Percentiles rank a stretch among this genome's conserved stretches.
Conservation (phyloP, 2,113 vertebrate species). For the Lamprotornis superbus region DNA sequence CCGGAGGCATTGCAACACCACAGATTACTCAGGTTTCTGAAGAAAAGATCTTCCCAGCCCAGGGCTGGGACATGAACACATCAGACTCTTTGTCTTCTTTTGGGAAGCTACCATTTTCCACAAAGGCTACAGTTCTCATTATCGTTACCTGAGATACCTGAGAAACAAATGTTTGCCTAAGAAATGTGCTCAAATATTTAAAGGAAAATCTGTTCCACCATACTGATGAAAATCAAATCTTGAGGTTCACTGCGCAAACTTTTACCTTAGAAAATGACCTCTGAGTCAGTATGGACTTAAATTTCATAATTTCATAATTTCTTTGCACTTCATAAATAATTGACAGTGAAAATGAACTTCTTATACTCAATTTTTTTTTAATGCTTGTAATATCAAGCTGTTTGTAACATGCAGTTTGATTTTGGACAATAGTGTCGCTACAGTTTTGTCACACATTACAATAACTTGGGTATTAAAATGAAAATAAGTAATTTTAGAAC, state of each 20-base stretch:
- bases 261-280: not conserved
- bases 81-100: not conserved
- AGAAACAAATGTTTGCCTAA: not conserved
- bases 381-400: not conserved
- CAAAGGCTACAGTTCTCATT: not conserved
- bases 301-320: not conserved
- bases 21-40: not conserved
- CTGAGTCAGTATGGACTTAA: not conserved
- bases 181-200: not conserved
- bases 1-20: not conserved
- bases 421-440: not conserved
- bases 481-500: not conserved
- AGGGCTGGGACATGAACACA: not conserved
- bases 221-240: not conserved
- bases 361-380: not conserved
- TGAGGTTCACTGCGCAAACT: not conserved
- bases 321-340: not conserved
- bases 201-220: not conserved
- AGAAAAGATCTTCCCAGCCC: not conserved
- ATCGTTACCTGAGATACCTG: not conserved
- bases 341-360: not conserved
- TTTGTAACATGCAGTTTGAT: not conserved
- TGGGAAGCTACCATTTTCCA: not conserved
- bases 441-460: not conserved
- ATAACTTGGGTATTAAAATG: not conserved